Evolutionary conservation across 2,888 invertebrate species (phyloP), one percentile per base, ranked within the genome.

Genomic region (Portevinia maculata): DNA sequence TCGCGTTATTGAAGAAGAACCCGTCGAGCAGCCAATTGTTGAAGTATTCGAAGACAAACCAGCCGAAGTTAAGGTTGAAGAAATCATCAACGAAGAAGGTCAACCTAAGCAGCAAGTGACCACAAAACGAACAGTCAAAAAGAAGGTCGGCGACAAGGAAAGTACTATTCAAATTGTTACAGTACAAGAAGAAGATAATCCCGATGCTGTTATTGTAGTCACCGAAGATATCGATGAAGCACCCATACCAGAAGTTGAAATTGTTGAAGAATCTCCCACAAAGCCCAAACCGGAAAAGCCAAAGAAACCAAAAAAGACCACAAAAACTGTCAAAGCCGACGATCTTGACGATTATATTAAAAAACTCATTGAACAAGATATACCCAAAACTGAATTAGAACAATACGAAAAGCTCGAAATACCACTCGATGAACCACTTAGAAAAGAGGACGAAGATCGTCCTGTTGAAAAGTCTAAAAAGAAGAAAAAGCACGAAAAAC

Each of bases 351-450:
- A 88, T 7, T 88, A 88, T 69, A 87, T 89, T n/a, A 84, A 86
- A 65, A 86, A 86, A 62, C 74, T 89, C 3, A 86, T 89, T 34
- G 88, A 89, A 65, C 84, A 88, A 85, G 88, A 90, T 84, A 87
- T 88, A 81, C 87, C 88, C 78, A 89, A 90, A 84, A 88, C 89
- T 0, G 89, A 90, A 84, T 86, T 89, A 2, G 91, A 91, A 85
- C 89, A 89, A 85, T 89, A 91, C 62, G 91, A 91, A 86, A 90
- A 90, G 85, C 57, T 87, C 24, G 89, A 90, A 53, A 87, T 88
- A 70, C 87, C 88, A n/a, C 73, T 79, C 55, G 84, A 85, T 44
- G 87, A 89, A 83, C 86, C 89, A 86, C 86, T 87, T 37, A 85
- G 86, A n/a, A 13, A 55, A 41, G 76, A 85, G 48, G 60, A 60